These are phyloP conservation scores for Pasiphila rectangulata DNA, from an alignment of 2,888 invertebrate genomes.

Conservation along the genomic window DNA sequence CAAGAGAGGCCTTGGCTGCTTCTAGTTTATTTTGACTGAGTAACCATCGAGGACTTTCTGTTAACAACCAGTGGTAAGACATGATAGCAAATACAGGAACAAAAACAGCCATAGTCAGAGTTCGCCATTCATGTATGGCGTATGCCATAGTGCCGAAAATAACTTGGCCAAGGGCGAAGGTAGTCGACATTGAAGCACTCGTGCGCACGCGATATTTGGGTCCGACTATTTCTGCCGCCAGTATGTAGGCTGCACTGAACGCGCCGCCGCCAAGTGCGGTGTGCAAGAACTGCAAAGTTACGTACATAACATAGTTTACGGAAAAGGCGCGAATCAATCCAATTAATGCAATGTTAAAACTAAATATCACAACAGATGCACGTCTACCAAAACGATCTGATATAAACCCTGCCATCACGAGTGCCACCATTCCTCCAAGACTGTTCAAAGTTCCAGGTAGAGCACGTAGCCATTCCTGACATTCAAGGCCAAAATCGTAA, in stretches of 20 bases:
- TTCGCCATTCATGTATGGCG: constrained; percentile 85
- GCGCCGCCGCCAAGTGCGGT: constrained; percentile 68
- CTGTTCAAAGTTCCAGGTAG: constrained; percentile 88
- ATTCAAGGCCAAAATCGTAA: constrained; percentile 67
- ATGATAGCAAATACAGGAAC: constrained; percentile 84
- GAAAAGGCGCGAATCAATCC: constrained; percentile 68
- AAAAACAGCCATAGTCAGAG: constrained; percentile 83
- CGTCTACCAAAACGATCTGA: constrained; percentile 82
- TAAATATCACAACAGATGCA: constrained; percentile 62
- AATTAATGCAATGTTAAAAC: constrained; percentile 61
- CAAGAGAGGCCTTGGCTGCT: constrained; percentile 81
- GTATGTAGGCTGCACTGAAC: constrained; percentile 70
- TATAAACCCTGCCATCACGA: constrained; percentile 84
- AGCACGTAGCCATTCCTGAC: constrained; percentile 85
- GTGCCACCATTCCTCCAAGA: constrained; percentile 84
- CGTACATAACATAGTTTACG: constrained; percentile 67
- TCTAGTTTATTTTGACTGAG: constrained; percentile 83
- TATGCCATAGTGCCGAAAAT: constrained; percentile 85
- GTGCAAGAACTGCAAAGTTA: constrained; percentile 62
- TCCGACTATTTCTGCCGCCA: constrained; percentile 88
- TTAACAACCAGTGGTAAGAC: constrained; percentile 84
- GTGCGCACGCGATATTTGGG: constrained; percentile 86
- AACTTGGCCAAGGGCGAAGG: constrained; percentile 87
- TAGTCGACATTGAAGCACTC: constrained; percentile 85
- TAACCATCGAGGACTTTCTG: constrained; percentile 89